These are phyloP conservation scores for Chanos chanos DNA, from an alignment of 2,797 vertebrate genomes.

Conservation along the genomic window DNA sequence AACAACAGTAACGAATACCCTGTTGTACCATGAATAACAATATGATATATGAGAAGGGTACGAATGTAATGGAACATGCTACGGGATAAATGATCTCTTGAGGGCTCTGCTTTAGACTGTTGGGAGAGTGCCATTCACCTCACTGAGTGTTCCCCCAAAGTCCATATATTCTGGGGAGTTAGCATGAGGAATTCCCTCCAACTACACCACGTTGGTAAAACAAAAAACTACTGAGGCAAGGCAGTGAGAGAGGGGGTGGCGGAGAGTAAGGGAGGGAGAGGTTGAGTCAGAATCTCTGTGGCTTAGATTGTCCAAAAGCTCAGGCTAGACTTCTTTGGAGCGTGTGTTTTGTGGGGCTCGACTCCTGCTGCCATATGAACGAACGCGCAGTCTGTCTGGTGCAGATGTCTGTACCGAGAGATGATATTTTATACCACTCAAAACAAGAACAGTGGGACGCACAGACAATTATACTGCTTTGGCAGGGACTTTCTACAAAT, in stretches of 20 bases:
- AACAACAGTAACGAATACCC: no score
- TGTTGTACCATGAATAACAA: no score
- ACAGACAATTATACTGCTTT: slow-evolving; percentile 54
- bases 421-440: slow-evolving; percentile 43
- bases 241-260: slow-evolving; percentile 32
- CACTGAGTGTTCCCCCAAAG: slow-evolving; percentile 56
- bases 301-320: no score
- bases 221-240: slow-evolving; percentile 31
- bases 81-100: slow-evolving; percentile 9
- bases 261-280: no score
- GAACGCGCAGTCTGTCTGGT: slow-evolving; percentile 26
- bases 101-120: not conserved
- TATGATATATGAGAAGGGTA: not conserved
- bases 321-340: no score
- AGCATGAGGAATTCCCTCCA: slow-evolving; percentile 59
- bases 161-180: slow-evolving; percentile 57
- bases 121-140: slow-evolving; percentile 42
- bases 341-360: slow-evolving; percentile 27
- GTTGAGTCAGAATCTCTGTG: no score
- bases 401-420: slow-evolving; percentile 37
- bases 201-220: slow-evolving; percentile 25
- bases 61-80: slow-evolving; percentile 1
- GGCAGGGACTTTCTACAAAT: slow-evolving; percentile 48
- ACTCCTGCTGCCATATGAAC: slow-evolving; percentile 30
- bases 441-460: slow-evolving; percentile 39